A percentile compares a stretch with the other conserved stretches of the same genome.
These are phyloP conservation scores for Champsocephalus gunnari DNA, from an alignment of 2,797 vertebrate species.

Conservation along the genomic window DNA sequence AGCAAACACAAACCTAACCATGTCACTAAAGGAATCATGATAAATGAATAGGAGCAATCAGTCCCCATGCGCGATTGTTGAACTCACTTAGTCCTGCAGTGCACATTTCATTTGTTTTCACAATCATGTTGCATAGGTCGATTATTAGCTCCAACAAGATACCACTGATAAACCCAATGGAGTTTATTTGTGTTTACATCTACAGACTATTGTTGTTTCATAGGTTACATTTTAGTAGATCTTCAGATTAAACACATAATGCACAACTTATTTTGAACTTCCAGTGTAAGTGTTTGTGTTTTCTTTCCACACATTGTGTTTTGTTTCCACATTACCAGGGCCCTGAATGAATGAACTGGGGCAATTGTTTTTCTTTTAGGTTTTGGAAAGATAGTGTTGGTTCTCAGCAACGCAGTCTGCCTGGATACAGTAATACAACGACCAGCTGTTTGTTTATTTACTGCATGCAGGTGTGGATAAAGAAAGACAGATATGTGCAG, in stretches of 20 bases:
- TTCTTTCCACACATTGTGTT: slow-evolving; percentile 10
- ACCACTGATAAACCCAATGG: not conserved
- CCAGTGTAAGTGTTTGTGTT: not conserved
- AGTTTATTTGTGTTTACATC: not conserved
- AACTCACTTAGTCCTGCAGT: slow-evolving; percentile 9
- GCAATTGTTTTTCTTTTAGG: slow-evolving; percentile 1
- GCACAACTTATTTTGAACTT: not conserved
- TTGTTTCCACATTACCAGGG: not conserved
- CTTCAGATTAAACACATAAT: too few species aligned
- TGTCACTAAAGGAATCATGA: not conserved
- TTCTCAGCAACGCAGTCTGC: slow-evolving; percentile 20
- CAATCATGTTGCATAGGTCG: not conserved
- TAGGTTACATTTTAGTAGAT: not conserved
- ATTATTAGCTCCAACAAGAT: not conserved
- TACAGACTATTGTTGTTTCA: not conserved
- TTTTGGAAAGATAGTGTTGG: slow-evolving; percentile 18
- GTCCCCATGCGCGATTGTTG: not conserved
- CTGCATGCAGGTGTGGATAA: slow-evolving; percentile 36
- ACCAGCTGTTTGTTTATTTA: slow-evolving; percentile 44
- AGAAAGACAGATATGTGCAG: slow-evolving; percentile 6
- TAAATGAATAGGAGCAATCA: not conserved
- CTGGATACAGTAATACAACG: slow-evolving; percentile 15
- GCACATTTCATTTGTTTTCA: not conserved
- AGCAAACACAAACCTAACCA: not conserved
- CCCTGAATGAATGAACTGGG: slow-evolving; percentile 22